Base-by-base conservation (phyloP, 2,797 vertebrate species). In the Notolabrus celidotus region DNA sequence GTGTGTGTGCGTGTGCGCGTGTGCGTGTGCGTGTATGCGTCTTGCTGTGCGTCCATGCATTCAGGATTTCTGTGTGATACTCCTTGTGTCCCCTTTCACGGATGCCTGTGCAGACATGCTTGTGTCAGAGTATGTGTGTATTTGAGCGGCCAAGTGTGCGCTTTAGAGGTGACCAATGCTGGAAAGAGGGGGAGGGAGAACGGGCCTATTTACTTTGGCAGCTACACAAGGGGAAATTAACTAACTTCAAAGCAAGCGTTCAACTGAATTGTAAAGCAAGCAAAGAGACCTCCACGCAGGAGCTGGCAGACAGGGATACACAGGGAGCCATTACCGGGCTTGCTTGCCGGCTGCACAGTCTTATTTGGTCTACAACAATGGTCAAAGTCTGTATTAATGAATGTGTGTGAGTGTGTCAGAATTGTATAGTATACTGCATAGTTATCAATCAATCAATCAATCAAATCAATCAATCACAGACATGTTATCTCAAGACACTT, bases 181-280 rank as follows among this genome's bases (percentile, higher is more conserved):
- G 94, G 92, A 90, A 91, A 79, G 86, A 77, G 70, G 67, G 82
- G 86, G 91, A 87, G 29, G 29, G 29, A 31, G 29, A 31, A 31
- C 78, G 89, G 74, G 77, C 66, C 70, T 93, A 85, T 96, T 96
- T 96, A 94, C 88, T 79, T 92, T 96, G 95, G 94, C 95, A 94
- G 89, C 84, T 79, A 69, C 88, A 90, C 87, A 92, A 93, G 91
- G 92, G 93, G 92, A 93, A 95, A 92, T 86, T 70, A 93, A 93
- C 90, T 92, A 90, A 93, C 94, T 95, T 97, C 94, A 96, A 95
- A 97, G 95, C 76, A 2, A 8, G 29, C 29, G 31, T 31, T 31
- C 29, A 31, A 29, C 29, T 31, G 29, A 31, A 31, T 90, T 91
- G 87, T 89, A 86, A 88, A 88, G 86, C 6, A 60, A 89, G 87